Conservation (phyloP, 2,113 vertebrate genomes). For the Crotalus tigris region DNA sequence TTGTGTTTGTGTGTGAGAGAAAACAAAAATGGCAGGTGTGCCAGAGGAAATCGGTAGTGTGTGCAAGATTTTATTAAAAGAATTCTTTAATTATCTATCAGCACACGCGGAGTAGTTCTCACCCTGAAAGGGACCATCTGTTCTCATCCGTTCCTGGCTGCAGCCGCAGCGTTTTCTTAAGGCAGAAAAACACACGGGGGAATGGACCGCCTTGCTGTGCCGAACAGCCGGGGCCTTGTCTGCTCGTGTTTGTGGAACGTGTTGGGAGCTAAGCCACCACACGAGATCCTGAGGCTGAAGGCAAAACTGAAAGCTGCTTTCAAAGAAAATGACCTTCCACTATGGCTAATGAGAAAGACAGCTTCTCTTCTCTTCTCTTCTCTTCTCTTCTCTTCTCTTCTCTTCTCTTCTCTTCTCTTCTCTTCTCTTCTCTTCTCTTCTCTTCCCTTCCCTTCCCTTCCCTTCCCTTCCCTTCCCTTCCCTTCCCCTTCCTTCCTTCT, state of each 20-base stretch:
- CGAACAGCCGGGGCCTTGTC: constrained; percentile 49
- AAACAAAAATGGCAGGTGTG: not conserved
- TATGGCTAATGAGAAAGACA: not conserved
- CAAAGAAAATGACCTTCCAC: not conserved
- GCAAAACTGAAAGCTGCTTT: constrained; percentile 5
- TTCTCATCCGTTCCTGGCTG: constrained; percentile 27
- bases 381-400: too few species aligned
- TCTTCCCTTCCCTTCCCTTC: too few species aligned
- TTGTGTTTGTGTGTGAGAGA: too few species aligned
- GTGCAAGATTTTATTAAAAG: constrained; percentile 42
- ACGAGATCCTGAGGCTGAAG: constrained; percentile 5
- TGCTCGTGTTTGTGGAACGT: constrained; percentile 22
- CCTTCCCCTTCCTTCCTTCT: not conserved
- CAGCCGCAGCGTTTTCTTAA: constrained; percentile 8
- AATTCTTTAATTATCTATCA: constrained; percentile 26
- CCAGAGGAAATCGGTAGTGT: not conserved
- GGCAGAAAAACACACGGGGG: constrained; percentile 51
- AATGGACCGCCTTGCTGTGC: constrained; percentile 46
- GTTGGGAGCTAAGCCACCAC: not conserved
- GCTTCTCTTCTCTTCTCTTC: not conserved
- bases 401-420: not conserved
- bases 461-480: too few species aligned
- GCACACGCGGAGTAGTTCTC: not conserved
- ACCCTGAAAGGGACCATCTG: constrained; percentile 46
- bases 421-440: not conserved